A percentile compares a stretch with the other conserved stretches of the same genome.
phyloP scores from a whole-genome alignment of 1,140 invertebrate species.

The Hyles vespertilio region DNA sequence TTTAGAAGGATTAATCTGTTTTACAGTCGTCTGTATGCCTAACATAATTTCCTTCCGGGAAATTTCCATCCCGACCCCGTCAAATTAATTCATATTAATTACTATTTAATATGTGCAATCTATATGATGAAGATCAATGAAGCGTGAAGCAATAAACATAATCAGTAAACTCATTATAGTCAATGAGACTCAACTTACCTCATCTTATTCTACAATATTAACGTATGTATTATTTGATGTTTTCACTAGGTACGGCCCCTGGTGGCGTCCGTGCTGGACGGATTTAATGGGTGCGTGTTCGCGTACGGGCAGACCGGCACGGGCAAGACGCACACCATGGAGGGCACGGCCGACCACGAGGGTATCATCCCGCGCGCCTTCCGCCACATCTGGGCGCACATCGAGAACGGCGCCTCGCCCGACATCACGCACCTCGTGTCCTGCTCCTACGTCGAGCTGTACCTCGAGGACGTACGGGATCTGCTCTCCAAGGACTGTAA shows the following conservation, averaged over 20 bases:
- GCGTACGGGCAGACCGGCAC: conserved; percentile 97
- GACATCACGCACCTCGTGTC: conserved; percentile 95
- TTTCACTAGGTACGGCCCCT: conserved; percentile 85
- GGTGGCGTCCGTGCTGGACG: conserved; percentile 96
- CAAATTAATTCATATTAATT: no score
- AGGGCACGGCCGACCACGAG: conserved; percentile 84
- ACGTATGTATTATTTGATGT: not conserved
- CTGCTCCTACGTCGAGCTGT: conserved; percentile 96
- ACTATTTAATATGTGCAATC: no score
- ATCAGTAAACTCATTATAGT: no score
- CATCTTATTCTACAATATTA: no score
- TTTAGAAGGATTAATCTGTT: no score
- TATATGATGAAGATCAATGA: no score
- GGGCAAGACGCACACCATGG: conserved; percentile 97
- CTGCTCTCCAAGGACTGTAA: conserved; percentile 88
- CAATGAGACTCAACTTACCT: no score
- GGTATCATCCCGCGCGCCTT: conserved; percentile 97
- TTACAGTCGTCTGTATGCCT: no score
- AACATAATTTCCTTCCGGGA: no score
- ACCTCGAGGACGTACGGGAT: conserved; percentile 95
- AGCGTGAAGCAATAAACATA: no score
- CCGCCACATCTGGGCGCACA: conserved; percentile 96
- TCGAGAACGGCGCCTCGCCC: conserved; percentile 83
- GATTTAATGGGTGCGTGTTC: conserved; percentile 98
- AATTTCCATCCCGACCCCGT: no score